Evolutionary conservation across 1,140 invertebrate species (phyloP).

Genomic region (Ridgeia piscesae): DNA sequence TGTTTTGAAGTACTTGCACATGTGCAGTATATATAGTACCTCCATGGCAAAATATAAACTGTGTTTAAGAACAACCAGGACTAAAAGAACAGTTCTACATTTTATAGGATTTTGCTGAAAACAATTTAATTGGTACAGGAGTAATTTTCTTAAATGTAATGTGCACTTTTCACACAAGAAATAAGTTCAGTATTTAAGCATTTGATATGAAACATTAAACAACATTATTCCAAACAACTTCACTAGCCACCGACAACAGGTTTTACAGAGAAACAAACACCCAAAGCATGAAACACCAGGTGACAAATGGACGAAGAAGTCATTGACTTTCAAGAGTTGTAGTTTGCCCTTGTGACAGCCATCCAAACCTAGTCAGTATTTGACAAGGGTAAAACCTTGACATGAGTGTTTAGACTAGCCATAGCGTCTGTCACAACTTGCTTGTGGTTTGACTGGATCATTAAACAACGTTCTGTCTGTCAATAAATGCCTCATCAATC

Average conservation of each 20-base stretch:
- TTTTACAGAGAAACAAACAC: background rate
- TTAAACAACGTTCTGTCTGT: background rate
- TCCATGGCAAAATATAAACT: too few species aligned
- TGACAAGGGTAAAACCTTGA: background rate
- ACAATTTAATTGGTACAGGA: too few species aligned
- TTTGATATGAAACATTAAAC: too few species aligned
- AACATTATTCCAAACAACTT: background rate
- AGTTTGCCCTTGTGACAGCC: background rate
- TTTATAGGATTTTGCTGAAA: too few species aligned
- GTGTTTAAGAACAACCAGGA: too few species aligned
- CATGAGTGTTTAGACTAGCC: background rate
- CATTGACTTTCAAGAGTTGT: background rate
- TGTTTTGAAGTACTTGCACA: too few species aligned
- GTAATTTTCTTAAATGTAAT: too few species aligned
- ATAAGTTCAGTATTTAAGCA: too few species aligned
- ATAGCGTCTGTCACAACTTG: background rate
- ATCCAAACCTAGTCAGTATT: constrained; percentile 10
- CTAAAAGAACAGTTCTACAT: too few species aligned
- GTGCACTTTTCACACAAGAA: too few species aligned
- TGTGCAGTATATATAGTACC: too few species aligned
- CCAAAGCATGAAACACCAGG: background rate
- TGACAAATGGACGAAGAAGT: background rate
- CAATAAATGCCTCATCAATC: background rate
- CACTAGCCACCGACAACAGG: background rate
- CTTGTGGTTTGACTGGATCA: background rate